Conservation (phyloP, 2,113 vertebrate genomes). For the Reinhardtius hippoglossoides region DNA sequence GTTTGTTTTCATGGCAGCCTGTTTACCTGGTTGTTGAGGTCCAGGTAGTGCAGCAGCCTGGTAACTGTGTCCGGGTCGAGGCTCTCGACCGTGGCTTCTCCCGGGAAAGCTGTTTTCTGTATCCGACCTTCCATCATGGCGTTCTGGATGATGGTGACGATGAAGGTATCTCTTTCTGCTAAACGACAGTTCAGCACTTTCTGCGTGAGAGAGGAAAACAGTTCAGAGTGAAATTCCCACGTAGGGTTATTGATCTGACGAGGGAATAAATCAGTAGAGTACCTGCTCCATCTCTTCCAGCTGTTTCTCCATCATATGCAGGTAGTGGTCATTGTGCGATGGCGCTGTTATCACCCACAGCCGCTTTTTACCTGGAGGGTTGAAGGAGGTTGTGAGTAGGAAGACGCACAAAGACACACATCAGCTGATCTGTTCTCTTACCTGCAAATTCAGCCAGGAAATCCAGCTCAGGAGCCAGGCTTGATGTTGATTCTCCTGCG, state of each 20-base stretch:
- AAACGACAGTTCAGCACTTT: constrained; percentile 81
- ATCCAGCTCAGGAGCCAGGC: constrained; percentile 69
- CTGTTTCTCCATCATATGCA: constrained; percentile 86
- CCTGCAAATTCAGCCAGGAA: constrained; percentile 81
- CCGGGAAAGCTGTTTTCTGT: constrained; percentile 74
- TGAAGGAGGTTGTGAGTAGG: neutral
- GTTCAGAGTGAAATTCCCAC: neutral
- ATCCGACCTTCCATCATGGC: constrained; percentile 85
- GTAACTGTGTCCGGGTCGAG: constrained; percentile 79
- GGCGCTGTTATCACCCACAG: constrained; percentile 85
- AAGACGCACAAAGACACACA: neutral
- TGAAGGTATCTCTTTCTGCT: constrained; percentile 82
- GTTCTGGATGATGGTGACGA: constrained; percentile 84
- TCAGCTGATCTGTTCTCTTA: constrained; percentile 35
- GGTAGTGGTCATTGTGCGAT: constrained; percentile 79
- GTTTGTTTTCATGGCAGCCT: neutral
- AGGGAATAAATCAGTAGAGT: neutral
- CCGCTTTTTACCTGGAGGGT: constrained; percentile 74
- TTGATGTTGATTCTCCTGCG: constrained; percentile 24
- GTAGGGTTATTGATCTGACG: neutral
- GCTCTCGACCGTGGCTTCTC: constrained; percentile 73
- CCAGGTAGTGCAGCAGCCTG: constrained; percentile 81
- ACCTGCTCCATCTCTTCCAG: constrained; percentile 79
- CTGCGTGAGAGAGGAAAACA: constrained; percentile 12
- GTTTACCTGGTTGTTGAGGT: constrained; percentile 73